Conservation (phyloP, 2,113 vertebrate species). For the Synchiropus splendidus region DNA sequence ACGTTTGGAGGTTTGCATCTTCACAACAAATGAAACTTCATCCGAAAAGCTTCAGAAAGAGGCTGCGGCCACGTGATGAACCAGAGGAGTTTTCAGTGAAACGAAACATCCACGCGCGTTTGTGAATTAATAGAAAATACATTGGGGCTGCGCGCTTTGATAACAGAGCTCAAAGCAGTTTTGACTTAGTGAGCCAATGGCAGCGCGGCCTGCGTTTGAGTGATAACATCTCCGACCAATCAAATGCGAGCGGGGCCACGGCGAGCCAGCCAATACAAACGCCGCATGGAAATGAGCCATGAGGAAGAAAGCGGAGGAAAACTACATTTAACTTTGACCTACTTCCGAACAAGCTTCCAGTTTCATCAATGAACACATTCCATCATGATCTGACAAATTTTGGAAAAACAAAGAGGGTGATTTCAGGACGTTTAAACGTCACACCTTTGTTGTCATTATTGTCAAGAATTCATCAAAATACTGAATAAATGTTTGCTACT, state of each 20-base stretch:
- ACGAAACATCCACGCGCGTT: too few relatives aligned
- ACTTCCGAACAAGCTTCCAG: too few relatives aligned
- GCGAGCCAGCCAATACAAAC: constrained; percentile 19
- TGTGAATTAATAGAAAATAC: too few relatives aligned
- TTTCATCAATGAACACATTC: too few relatives aligned
- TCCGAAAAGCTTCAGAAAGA: neutral
- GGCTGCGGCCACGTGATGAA: neutral
- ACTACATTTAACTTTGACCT: neutral
- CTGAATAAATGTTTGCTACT: too few relatives aligned
- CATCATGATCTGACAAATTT: too few relatives aligned
- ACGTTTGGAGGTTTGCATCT: constrained; percentile 36
- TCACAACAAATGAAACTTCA: neutral
- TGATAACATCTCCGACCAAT: constrained; percentile 13
- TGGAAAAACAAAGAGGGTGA: too few relatives aligned
- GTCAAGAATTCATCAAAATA: too few relatives aligned
- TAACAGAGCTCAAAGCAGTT: neutral
- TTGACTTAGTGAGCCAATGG: constrained; percentile 25
- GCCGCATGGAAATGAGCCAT: constrained; percentile 53
- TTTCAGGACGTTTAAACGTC: too few relatives aligned
- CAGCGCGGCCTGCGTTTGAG: accelerated
- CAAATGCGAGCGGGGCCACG: neutral
- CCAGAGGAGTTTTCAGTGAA: too few relatives aligned
- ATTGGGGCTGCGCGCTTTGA: constrained; percentile 1
- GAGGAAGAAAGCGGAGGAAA: constrained; percentile 20
- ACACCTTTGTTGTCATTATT: too few relatives aligned